Evolutionary conservation across 92 coral and sea anemone species (phyloP), one percentile per base, ranked within the genome.

Genomic region (Epizoanthus stellaris): DNA sequence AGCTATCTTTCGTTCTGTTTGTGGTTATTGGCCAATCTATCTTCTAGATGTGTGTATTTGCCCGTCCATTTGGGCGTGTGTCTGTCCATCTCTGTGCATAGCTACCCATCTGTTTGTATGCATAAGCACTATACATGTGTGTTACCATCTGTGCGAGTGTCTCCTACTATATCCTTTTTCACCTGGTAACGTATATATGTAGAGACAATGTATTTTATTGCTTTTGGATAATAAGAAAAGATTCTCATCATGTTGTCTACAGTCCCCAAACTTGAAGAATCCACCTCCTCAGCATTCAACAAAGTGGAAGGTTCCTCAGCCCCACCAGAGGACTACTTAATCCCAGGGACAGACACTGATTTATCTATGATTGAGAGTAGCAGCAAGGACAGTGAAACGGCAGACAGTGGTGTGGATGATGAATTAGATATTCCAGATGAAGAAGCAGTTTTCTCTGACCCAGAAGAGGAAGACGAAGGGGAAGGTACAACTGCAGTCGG

Each of bases 381-480:
- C 63, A 83, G 73, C 57, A 90, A 91, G 23, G 91, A 83, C 38
- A 70, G 73, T 56, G 96, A 90, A 23, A 85, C 89, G 42, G 93
- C 75, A 40, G 98, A 94, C 88, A 94, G 95, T 76, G 98, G 98
- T 1, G 94, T 94, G 43, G 98, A 94, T 75, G 98, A 92, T 5
- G 98, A 94, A 68, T 70, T 94, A 25, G 98, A 94, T 80, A 89
- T 89, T 20, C 90, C 95, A 34, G 98, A 92, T 75, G 98, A 92
- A 90, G 98, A 97, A 81, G 99, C 99, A 3, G 93, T 93, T 43
- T 97, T 97, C 87, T 97, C 99, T 34, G 99, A 96, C 82, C 98
- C 99, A 34, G 99, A 97, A 74, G 99, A 97, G 19, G 98, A 94
- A 19, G 95, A 91, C 61, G 98, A 97, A 34, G 88, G 85, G 1